Evolutionary conservation across 1,140 invertebrate species (phyloP), one percentile per base, ranked within the genome.

Genomic region (Physella acuta): DNA sequence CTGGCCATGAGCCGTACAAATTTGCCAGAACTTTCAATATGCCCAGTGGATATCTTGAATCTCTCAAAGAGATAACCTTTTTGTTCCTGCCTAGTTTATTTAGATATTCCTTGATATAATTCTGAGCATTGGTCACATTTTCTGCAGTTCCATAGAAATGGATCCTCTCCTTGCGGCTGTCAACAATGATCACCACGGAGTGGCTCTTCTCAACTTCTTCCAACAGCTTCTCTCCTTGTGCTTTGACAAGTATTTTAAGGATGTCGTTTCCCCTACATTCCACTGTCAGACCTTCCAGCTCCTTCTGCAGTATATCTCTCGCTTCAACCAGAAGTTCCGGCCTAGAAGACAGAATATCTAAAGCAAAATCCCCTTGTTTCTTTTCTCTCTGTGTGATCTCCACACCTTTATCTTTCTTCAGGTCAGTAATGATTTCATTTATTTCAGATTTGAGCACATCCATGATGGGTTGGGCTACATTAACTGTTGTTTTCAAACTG

Each of bases 251-350:
- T n/a, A 36, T 37, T 2, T 62, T 49, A 2, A 75, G 20, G 11
- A 64, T 37, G 16, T 64, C 39, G 20, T 51, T 71, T 0, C 24
- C 24, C 17, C 44, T 59, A 36, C 69, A 72, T 20, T 77, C 72
- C 17, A 81, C 28, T 2, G 72, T 56, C 14, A 75, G 71, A 17
- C 76, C 78, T 52, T 72, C 39, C 16, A 79, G 39, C n/a, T 76
- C 53, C 1, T 67, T 51, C 16, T 77, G 67, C 17, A 80, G 20
- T 20, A 44, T 24, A 1, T 55, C 56, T 53, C 77, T 75, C 0
- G 66, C 70, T 37, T 58, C 56, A 3, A 71, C 71, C n/a, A 80
- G 53, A 11, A 56, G 55, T 56, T 70, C 44, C 0, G 67, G 26
- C 34, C 68, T 61, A 20, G 52, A 58, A 17, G 79, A 65, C 28